Base-by-base conservation (phyloP, 2,113 vertebrate genomes). In the Sphaerodactylus townsendi region DNA sequence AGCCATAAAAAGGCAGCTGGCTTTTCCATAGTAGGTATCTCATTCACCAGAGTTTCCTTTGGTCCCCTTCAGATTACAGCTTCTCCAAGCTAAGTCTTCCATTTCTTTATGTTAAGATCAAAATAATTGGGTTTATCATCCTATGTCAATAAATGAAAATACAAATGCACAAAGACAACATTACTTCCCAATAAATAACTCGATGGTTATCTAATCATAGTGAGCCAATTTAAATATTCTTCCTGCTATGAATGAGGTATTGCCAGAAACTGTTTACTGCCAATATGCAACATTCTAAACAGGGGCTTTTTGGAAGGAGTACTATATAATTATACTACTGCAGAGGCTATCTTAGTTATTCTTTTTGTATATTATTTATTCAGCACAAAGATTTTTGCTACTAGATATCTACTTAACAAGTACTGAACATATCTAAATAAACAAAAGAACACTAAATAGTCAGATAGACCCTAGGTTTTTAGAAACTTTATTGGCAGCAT, bases 401-500 rank as follows among this genome's bases (percentile, higher is more conserved):
- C 69, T 82, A 87, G 90, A 84, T 70, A 91, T 79, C 92, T 93
- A 93, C 30, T 71, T 92, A 83, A 83, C 85, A 93, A 91, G 90
- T 72, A 4, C 70, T 70, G 71, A 64, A 87, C 88, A 81, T 39
- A 89, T 11, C 86, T 85, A 64, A 83, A 93, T 88, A 89, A 50
- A 91, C 93, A 85, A 82, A 93, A 90, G 89, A 93, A 89, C 87
- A 85, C 79, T 90, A 93, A 94, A 94, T 0, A 71, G 90, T 92
- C 72, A 10, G 93, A 90, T 44, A 88, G 91, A 93, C 79, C 86
- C 86, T 82, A 35, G 64, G 79, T 91, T 94, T 86, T 86, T 90
- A 87, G 88, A 23, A 83, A 33, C 83, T 89, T 87, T 92, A 86
- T 87, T 75, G 66, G 92, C 88, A 92, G 95, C 93, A 95, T 93